Base-by-base conservation (phyloP, 1,140 invertebrate species). In the Monomorium pharaonis region DNA sequence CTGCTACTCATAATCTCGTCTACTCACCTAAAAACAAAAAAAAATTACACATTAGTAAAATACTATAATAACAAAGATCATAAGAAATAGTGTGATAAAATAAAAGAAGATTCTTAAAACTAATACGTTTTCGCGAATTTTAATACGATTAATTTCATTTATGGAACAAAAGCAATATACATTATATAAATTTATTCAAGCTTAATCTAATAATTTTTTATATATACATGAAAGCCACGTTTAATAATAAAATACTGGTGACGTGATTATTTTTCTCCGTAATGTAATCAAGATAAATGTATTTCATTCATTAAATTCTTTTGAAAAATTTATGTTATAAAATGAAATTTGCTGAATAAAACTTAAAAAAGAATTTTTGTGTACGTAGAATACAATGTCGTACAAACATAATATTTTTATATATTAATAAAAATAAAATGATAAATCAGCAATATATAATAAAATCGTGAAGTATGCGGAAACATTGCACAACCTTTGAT, bases 21-120 rank as follows among this genome's bases (percentile, higher is more conserved):
- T 24, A 77, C 58, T 77, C 33, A 77, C 81, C 72, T 83, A 21
- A 51, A 77, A 84, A 37, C 1, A 83, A 54, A 65, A 49, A 60
- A 67, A 49, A 80, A 80, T 65, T n/a, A 27, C 60, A 37, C 10
- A 14, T 65, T 67, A 67, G 18, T 69, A 7, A 51, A 16, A 56
- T 44, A 18, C 1, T 58, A 44, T 60, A 30, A 65, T 18, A 37
- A 2, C 30, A 9, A 9, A 37, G 6, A 42, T 44, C 7, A 33
- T n/a, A 33, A 37, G 37, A 37, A 5, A 33, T 3, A 37, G 7
- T 65, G 18, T 42, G 6, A 0, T 24, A 6, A 54, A 33, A n/a
- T 51, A 67, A 72, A 44, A 54, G 12, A 30, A 56, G 2, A 69
- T 42, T 81, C 3, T 44, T 33, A 51, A 4, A 69, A 70, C 18